Evolutionary conservation across 2,797 vertebrate species (phyloP).

Genomic region (Epinephelus malabaricus): DNA sequence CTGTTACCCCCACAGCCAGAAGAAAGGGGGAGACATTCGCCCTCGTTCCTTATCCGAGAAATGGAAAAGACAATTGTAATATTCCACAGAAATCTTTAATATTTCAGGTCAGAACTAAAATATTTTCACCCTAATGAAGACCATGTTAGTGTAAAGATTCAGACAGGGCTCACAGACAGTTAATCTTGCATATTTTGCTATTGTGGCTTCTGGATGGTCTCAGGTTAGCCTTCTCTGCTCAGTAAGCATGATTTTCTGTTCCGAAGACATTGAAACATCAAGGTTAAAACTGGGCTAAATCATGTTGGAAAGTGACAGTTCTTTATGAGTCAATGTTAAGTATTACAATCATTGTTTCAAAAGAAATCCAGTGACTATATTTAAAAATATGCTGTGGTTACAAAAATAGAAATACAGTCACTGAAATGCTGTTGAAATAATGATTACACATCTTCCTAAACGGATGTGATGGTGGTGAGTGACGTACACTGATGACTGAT

Average conservation of each 20-base stretch:
- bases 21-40: neutral
- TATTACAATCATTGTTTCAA: neutral
- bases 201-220: neutral
- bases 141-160: neutral
- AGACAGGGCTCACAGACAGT: neutral
- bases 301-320: neutral
- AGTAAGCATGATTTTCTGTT: neutral
- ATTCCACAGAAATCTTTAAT: neutral
- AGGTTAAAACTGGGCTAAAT: neutral
- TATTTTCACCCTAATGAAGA: neutral
- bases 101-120: neutral
- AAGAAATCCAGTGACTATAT: neutral
- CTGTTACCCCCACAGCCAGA: slow-evolving; percentile 5
- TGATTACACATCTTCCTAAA: too few relatives aligned
- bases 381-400: too few relatives aligned
- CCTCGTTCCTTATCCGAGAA: neutral
- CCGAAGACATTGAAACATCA: neutral
- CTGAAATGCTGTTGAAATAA: neutral
- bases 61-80: neutral
- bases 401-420: neutral
- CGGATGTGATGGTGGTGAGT: too few relatives aligned
- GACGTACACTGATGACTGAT: too few relatives aligned
- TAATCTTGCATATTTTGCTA: neutral
- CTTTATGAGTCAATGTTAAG: neutral
- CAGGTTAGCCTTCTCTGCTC: neutral